Evolutionary conservation across 2,797 vertebrate species (phyloP).

Genomic region (Acridotheres tristis): DNA sequence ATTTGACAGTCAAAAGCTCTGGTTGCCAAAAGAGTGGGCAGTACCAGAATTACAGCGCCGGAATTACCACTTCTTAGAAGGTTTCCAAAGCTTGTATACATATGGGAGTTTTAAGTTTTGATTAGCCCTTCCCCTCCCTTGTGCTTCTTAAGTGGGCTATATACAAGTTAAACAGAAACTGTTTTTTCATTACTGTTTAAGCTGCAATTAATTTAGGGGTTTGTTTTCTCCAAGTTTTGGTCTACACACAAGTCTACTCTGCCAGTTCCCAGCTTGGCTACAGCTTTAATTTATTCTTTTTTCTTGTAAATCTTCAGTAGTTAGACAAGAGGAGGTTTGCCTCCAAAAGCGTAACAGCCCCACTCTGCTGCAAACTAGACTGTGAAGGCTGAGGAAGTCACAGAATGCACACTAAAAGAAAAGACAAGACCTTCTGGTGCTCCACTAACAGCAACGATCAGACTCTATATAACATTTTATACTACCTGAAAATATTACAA

Average conservation of each 20-base stretch:
- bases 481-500: neutral
- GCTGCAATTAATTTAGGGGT: neutral
- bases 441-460: neutral
- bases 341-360: neutral
- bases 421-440: neutral
- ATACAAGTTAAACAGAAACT: neutral
- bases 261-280: neutral
- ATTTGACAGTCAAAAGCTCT: neutral
- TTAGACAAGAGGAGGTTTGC: neutral
- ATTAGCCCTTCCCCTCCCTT: neutral
- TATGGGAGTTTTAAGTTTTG: neutral
- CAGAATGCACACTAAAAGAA: neutral
- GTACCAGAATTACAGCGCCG: neutral
- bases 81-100: neutral
- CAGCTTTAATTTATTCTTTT: neutral
- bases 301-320: neutral
- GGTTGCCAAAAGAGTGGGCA: neutral
- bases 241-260: neutral
- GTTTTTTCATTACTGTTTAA: neutral
- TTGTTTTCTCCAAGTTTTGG: neutral
- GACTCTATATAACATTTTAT: neutral
- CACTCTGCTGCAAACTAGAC: neutral
- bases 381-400: neutral
- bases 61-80: neutral
- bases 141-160: neutral